Conservation (phyloP, 1,140 invertebrate species). For the Drosophila murphyi region DNA sequence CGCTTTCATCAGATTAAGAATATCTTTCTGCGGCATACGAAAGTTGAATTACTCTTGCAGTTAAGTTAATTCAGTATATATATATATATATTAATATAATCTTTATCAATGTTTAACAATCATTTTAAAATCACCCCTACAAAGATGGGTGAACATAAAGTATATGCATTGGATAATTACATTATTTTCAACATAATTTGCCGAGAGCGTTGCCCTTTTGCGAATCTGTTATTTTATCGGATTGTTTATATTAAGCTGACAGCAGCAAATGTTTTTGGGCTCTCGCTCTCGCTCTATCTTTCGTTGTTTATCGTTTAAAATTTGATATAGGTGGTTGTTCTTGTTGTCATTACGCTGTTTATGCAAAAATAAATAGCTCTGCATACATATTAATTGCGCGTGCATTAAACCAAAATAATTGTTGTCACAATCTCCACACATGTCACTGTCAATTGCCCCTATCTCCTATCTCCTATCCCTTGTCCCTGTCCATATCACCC, state of each 20-base stretch:
- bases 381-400: constrained; percentile 43
- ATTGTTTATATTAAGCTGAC: constrained; percentile 32
- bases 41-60: background rate
- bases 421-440: constrained; percentile 24
- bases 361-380: constrained; percentile 46
- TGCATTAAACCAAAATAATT: constrained; percentile 37
- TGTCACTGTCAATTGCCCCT: constrained; percentile 21
- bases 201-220: background rate
- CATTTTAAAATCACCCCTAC: background rate
- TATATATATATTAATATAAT: background rate
- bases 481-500: background rate
- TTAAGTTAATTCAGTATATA: background rate
- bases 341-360: constrained; percentile 11
- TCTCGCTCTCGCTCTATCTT: background rate
- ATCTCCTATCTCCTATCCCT: background rate
- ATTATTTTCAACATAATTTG: constrained; percentile 39
- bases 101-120: background rate
- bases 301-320: constrained; percentile 24
- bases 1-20: background rate
- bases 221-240: constrained; percentile 11
- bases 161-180: constrained; percentile 38
- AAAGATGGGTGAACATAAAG: background rate
- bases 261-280: constrained; percentile 34
- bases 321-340: constrained; percentile 11
- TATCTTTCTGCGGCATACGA: background rate